These are phyloP conservation scores for Champsocephalus esox DNA, from an alignment of 2,797 vertebrate species.

Conservation along the genomic window DNA sequence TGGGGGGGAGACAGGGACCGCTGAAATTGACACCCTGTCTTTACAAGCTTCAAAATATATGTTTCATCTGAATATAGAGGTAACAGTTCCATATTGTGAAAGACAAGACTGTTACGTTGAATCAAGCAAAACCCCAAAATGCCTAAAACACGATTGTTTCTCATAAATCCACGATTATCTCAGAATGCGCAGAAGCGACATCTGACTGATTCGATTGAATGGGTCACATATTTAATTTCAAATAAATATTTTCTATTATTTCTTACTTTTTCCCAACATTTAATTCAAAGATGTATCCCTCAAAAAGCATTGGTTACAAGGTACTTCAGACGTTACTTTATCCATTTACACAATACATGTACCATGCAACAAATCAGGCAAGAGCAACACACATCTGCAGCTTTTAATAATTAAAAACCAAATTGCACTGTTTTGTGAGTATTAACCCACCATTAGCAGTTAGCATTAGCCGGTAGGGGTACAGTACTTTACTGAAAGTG, in stretches of 20 bases:
- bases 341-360: neutral
- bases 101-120: too few relatives aligned
- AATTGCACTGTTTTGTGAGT: neutral
- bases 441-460: neutral
- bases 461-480: neutral
- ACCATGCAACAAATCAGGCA: neutral
- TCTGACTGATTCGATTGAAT: too few relatives aligned
- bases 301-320: neutral
- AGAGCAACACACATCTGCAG: neutral
- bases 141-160: too few relatives aligned
- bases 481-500: neutral
- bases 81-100: too few relatives aligned
- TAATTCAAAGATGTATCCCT: neutral
- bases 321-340: neutral
- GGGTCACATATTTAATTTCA: neutral
- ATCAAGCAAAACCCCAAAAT: too few relatives aligned
- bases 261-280: neutral
- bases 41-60: too few relatives aligned
- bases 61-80: too few relatives aligned
- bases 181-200: too few relatives aligned
- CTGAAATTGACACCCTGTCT: too few relatives aligned
- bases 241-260: neutral
- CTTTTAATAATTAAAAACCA: neutral
- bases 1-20: too few relatives aligned
- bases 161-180: too few relatives aligned